Conservation (phyloP, 2,888 invertebrate genomes). For the Caenorhabditis virilis region DNA sequence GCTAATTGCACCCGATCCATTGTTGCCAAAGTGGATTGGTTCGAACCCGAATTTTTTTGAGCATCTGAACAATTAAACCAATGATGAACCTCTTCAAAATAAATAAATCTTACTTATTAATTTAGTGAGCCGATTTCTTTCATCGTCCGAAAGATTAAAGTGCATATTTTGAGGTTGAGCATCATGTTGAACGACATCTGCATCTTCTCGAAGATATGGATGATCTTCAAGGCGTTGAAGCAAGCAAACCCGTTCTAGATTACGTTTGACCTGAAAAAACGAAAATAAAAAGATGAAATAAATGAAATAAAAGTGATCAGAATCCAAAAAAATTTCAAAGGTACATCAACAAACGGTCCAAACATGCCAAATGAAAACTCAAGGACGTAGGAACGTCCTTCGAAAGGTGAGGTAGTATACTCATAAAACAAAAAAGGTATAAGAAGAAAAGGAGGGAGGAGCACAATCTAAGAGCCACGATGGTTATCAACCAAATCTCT, state of each 20-base stretch:
- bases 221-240: slow-evolving; percentile 34
- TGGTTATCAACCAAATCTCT: too few species aligned
- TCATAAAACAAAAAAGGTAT: not conserved
- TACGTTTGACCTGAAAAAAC: slow-evolving; percentile 28
- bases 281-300: not conserved
- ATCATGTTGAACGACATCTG: slow-evolving; percentile 15
- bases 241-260: slow-evolving; percentile 29
- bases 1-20: slow-evolving; percentile 15
- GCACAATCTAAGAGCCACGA: not conserved
- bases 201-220: slow-evolving; percentile 34
- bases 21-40: not conserved
- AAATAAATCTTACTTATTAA: slow-evolving; percentile 15
- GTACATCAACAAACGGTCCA: not conserved
- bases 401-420: too few species aligned
- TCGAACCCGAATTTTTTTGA: not conserved
- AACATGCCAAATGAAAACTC: too few species aligned
- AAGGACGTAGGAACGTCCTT: not conserved
- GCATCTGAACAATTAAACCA: too few species aligned
- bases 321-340: not conserved
- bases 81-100: too few species aligned
- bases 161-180: not conserved
- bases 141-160: slow-evolving; percentile 24
- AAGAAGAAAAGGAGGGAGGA: not conserved
- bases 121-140: slow-evolving; percentile 26
- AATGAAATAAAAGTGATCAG: not conserved